These are phyloP conservation scores for Xylocampa areola DNA, from an alignment of 2,888 invertebrate species.

Conservation along the genomic window DNA sequence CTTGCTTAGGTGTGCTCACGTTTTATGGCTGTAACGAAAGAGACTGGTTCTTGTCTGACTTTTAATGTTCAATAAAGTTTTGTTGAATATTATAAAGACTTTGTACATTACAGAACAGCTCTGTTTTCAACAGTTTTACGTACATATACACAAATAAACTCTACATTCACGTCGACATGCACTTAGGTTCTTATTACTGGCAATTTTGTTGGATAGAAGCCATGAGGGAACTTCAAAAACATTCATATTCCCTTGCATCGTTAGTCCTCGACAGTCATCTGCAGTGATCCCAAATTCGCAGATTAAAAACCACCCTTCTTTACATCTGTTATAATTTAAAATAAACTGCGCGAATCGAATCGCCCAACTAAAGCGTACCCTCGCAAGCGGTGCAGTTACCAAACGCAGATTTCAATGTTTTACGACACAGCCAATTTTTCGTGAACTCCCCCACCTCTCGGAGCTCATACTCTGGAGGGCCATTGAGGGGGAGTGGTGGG, in stretches of 20 bases:
- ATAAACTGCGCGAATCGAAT: slow-evolving; percentile 87
- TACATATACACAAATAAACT: too few species aligned
- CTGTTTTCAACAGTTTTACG: slow-evolving; percentile 8
- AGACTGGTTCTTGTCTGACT: slow-evolving; percentile 13
- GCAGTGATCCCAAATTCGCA: slow-evolving; percentile 55
- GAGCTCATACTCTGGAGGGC: slow-evolving; percentile 60
- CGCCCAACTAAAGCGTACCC: slow-evolving; percentile 72
- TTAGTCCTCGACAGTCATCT: slow-evolving; percentile 53
- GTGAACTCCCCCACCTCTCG: slow-evolving; percentile 61
- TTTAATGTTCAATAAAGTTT: slow-evolving; percentile 21
- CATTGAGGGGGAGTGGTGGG: slow-evolving; percentile 65
- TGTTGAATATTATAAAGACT: slow-evolving; percentile 9
- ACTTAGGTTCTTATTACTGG: neutral
- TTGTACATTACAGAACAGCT: slow-evolving; percentile 17
- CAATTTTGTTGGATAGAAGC: neutral
- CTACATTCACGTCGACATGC: neutral
- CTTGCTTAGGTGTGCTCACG: slow-evolving; percentile 47
- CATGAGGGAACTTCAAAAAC: neutral
- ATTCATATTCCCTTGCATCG: slow-evolving; percentile 14
- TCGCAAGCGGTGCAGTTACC: slow-evolving; percentile 62
- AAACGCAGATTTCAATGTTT: slow-evolving; percentile 83
- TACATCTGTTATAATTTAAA: slow-evolving; percentile 83
- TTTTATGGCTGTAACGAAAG: slow-evolving; percentile 42
- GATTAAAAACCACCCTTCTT: slow-evolving; percentile 75
- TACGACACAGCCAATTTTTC: slow-evolving; percentile 71